Percentiles rank a stretch among this genome's conserved stretches.
These are phyloP conservation scores for Nomada ruficornis DNA, from an alignment of 2,888 invertebrate genomes.

Conservation along the genomic window DNA sequence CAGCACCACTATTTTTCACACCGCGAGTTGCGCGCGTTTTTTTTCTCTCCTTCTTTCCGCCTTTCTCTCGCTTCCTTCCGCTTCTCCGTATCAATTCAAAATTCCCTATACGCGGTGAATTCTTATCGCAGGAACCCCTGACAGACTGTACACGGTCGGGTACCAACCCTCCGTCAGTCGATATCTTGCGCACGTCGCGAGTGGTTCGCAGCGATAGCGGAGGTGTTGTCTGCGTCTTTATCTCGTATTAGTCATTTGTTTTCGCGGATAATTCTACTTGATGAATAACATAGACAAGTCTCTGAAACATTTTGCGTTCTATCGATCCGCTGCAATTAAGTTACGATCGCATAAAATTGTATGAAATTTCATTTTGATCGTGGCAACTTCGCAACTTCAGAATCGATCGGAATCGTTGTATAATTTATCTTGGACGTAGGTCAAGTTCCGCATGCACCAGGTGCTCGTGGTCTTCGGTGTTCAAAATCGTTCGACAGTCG, in stretches of 20 bases:
- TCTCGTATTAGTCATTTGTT: not conserved
- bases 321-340: not conserved
- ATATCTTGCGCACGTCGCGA: constrained; percentile 76
- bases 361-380: not conserved
- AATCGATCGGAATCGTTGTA: constrained; percentile 66
- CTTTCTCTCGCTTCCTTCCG: not conserved
- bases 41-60: too few relatives aligned
- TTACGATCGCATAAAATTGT: not conserved
- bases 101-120: constrained; percentile 61
- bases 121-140: constrained; percentile 64
- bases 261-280: not conserved
- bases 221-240: constrained; percentile 26
- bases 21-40: not conserved
- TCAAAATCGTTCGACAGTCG: constrained; percentile 12
- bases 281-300: not conserved
- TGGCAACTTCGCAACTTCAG: not conserved
- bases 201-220: constrained; percentile 20
- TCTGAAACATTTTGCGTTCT: not conserved
- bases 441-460: constrained; percentile 62
- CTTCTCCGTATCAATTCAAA: constrained; percentile 33
- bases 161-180: constrained; percentile 79
- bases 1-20: not conserved
- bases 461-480: constrained; percentile 21
- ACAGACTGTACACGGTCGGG: constrained; percentile 51
- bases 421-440: constrained; percentile 68